Evolutionary conservation across 1,140 invertebrate species (phyloP).

Genomic region (Cotesia chilonis): DNA sequence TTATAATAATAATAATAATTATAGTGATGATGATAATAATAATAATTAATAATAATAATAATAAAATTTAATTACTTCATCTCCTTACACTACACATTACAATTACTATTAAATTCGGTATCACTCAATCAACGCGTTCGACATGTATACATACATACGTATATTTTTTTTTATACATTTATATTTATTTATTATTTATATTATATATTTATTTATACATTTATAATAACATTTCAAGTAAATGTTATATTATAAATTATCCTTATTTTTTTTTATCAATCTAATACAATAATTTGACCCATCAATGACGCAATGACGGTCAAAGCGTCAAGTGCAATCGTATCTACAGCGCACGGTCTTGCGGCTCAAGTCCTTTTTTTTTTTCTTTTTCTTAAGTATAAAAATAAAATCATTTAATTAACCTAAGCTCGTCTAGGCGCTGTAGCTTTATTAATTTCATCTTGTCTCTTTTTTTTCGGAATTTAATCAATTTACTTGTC

Average conservation of each 20-base stretch:
- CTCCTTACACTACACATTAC: no score
- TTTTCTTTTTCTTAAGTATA: slow-evolving; percentile 20
- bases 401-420: slow-evolving; percentile 26
- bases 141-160: background rate
- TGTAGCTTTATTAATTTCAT: slow-evolving; percentile 34
- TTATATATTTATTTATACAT: slow-evolving; percentile 36
- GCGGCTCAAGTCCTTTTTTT: slow-evolving; percentile 42
- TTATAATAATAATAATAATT: no score
- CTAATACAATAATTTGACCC: slow-evolving; percentile 43
- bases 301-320: slow-evolving; percentile 57
- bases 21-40: slow-evolving; percentile 7
- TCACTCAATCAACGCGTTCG: background rate
- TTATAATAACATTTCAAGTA: background rate
- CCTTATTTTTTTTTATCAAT: slow-evolving; percentile 10
- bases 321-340: slow-evolving; percentile 41
- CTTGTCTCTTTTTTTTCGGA: background rate
- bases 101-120: background rate
- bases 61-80: slow-evolving; percentile 27
- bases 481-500: background rate
- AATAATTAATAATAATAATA: slow-evolving; percentile 39
- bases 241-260: slow-evolving; percentile 11
- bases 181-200: slow-evolving; percentile 36
- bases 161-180: slow-evolving; percentile 40
- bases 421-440: slow-evolving; percentile 60
- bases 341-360: slow-evolving; percentile 54